phyloP scores from a whole-genome alignment of 1,140 invertebrate species.

The Drosophila ambigua region DNA sequence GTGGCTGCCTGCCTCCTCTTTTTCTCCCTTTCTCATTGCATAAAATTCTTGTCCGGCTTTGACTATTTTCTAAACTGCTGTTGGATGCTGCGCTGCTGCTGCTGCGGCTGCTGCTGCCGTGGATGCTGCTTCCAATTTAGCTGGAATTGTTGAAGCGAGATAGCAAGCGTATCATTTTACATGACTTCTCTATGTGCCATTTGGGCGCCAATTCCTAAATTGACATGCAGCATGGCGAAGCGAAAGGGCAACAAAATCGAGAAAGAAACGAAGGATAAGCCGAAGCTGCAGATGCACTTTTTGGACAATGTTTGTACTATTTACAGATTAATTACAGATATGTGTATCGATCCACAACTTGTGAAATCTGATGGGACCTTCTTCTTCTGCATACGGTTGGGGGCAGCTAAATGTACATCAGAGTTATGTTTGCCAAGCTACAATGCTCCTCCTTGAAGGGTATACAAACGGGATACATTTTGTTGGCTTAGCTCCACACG shows the following conservation, averaged over 20 bases:
- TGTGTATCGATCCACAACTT: too few species aligned
- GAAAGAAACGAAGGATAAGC: not conserved
- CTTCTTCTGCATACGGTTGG: too few species aligned
- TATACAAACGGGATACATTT: too few species aligned
- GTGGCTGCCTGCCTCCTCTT: constrained; percentile 11
- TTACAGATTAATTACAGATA: too few species aligned
- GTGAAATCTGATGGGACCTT: too few species aligned
- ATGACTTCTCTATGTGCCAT: constrained; percentile 78
- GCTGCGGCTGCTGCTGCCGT: not conserved
- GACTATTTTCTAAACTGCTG: constrained; percentile 70
- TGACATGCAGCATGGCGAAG: constrained; percentile 52
- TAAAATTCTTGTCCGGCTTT: constrained; percentile 59
- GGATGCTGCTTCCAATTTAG: constrained; percentile 49
- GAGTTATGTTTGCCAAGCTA: too few species aligned
- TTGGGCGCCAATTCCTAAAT: constrained; percentile 79
- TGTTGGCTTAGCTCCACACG: too few species aligned
- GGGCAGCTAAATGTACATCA: too few species aligned
- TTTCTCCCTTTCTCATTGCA: constrained; percentile 45
- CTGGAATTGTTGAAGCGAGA: constrained; percentile 64
- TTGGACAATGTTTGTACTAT: too few species aligned
- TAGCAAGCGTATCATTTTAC: constrained; percentile 69
- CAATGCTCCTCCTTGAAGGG: too few species aligned
- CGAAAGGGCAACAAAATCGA: constrained; percentile 25
- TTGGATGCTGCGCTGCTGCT: constrained; percentile 13
- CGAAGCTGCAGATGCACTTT: too few species aligned